phyloP scores from a whole-genome alignment of 2,888 invertebrate species.

The Epinotia brunnichana region DNA sequence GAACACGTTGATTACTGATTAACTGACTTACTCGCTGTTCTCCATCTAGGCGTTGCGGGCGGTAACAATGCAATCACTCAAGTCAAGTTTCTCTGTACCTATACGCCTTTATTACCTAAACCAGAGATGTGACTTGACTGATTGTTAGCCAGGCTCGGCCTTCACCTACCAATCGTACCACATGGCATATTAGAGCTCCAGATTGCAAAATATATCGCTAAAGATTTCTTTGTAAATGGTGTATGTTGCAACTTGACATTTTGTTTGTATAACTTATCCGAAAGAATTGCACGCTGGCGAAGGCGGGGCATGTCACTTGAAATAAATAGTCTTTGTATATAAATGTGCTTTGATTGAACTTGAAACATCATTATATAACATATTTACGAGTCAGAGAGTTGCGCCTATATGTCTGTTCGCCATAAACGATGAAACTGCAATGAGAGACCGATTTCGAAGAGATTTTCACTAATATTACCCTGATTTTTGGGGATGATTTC shows the following conservation, averaged over 20 bases:
- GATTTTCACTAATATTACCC: too few relatives aligned
- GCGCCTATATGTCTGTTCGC: too few relatives aligned
- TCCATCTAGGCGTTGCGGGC: background rate
- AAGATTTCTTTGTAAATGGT: slow-evolving; percentile 20
- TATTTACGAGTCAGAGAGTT: too few relatives aligned
- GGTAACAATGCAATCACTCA: background rate
- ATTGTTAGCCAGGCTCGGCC: background rate
- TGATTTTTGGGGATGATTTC: too few relatives aligned
- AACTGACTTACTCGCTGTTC: slow-evolving; percentile 13
- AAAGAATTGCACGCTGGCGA: background rate
- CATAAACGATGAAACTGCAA: too few relatives aligned
- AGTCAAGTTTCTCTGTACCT: too few relatives aligned
- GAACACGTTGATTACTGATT: slow-evolving; percentile 30
- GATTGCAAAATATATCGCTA: slow-evolving; percentile 17
- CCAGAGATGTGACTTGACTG: background rate
- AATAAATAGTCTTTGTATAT: slow-evolving; percentile 26
- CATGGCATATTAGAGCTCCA: background rate
- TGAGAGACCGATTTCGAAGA: too few relatives aligned
- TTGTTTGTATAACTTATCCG: slow-evolving; percentile 15
- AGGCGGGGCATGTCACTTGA: slow-evolving; percentile 3
- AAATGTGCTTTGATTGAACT: slow-evolving; percentile 24
- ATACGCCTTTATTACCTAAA: too few relatives aligned
- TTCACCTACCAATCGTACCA: background rate
- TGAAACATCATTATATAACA: background rate
- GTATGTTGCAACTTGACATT: slow-evolving; percentile 32